Conservation (phyloP, 2,797 vertebrate genomes). For the Leptoclinus maculatus region DNA sequence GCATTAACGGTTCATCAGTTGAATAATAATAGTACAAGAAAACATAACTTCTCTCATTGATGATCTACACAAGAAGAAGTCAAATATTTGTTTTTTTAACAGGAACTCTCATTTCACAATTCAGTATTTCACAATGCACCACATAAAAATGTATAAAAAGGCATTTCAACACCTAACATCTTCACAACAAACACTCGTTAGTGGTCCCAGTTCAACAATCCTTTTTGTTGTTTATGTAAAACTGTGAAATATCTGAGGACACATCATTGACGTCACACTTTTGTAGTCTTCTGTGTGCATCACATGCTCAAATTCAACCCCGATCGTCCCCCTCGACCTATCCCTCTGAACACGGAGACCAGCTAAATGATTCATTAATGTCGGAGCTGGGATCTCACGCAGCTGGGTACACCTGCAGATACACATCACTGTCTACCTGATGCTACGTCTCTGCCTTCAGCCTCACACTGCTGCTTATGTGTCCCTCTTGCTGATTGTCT, state of each 20-base stretch:
- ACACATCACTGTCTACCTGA: slow-evolving; percentile 6
- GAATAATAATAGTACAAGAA: neutral
- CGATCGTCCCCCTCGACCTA: slow-evolving; percentile 17
- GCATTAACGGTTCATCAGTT: neutral
- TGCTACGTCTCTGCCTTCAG: neutral
- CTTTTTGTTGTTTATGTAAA: neutral
- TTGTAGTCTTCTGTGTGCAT: neutral
- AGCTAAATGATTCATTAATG: slow-evolving; percentile 66
- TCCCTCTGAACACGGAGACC: slow-evolving; percentile 7
- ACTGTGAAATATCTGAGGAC: neutral
- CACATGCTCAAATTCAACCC: slow-evolving; percentile 12
- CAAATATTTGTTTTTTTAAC: neutral
- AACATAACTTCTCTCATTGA: neutral
- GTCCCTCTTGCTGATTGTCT: neutral
- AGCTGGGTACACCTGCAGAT: slow-evolving; percentile 21
- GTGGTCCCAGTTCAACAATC: neutral
- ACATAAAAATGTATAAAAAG: neutral
- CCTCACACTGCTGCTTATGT: slow-evolving; percentile 1
- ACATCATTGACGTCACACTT: neutral
- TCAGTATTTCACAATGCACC: neutral
- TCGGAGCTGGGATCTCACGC: slow-evolving; percentile 42
- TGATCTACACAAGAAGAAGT: neutral
- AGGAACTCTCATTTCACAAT: neutral
- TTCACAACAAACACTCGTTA: neutral
- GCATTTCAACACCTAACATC: neutral